phyloP scores from a whole-genome alignment of 2,113 vertebrate genomes.

The Pampusana beccarii region DNA sequence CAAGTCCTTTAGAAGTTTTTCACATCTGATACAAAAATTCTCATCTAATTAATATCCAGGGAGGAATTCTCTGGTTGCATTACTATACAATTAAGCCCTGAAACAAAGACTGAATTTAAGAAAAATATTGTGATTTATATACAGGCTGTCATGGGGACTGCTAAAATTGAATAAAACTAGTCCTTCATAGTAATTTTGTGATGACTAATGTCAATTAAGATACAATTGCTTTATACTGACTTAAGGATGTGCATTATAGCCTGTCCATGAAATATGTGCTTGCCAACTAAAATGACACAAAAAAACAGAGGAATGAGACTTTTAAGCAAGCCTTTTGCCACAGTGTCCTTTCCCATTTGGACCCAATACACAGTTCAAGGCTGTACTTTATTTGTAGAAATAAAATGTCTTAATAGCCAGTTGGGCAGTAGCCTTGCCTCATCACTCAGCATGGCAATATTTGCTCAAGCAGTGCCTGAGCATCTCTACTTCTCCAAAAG shows the following conservation, averaged over 20 bases:
- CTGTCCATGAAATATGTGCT: not conserved
- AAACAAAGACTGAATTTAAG: not conserved
- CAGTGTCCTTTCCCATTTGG: not conserved
- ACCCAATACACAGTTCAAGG: not conserved
- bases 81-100: not conserved
- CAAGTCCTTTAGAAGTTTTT: not conserved
- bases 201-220: not conserved
- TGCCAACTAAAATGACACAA: not conserved
- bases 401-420: not conserved
- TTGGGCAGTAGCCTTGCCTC: not conserved
- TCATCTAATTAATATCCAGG: not conserved
- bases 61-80: not conserved
- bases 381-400: not conserved
- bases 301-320: not conserved
- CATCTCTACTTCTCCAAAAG: not conserved
- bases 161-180: not conserved
- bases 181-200: not conserved
- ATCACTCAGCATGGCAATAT: not conserved
- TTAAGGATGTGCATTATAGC: not conserved
- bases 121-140: not conserved
- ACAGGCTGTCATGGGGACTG: not conserved
- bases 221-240: not conserved
- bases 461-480: not conserved
- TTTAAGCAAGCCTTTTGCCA: not conserved
- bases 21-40: not conserved